A percentile compares a stretch with the other conserved stretches of the same genome.
phyloP scores from a whole-genome alignment of 2,797 vertebrate genomes.

The Columba guinea region DNA sequence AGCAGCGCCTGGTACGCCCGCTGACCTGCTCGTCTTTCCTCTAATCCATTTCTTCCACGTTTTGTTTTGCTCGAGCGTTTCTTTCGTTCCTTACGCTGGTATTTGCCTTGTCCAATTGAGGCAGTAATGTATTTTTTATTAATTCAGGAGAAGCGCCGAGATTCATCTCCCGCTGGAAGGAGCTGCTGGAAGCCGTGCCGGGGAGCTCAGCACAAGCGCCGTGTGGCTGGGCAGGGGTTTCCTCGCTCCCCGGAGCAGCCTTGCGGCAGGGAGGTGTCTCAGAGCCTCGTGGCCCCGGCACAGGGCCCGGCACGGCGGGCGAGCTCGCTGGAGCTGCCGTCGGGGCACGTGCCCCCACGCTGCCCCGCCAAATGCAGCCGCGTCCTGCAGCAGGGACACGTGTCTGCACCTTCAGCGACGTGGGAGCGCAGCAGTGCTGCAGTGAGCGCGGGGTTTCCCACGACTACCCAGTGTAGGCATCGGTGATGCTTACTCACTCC shows the following conservation, averaged over 20 bases:
- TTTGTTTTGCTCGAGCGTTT: neutral
- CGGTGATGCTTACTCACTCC: neutral
- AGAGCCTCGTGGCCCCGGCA: accelerated
- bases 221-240: neutral
- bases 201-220: neutral
- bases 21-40: neutral
- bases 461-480: neutral
- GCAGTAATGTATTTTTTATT: conserved; percentile 15
- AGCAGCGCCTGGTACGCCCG: neutral
- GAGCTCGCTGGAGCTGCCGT: neutral
- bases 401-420: neutral
- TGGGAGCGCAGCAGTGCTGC: accelerated
- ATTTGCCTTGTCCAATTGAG: conserved; percentile 8
- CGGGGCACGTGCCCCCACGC: accelerated
- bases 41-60: neutral
- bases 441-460: neutral
- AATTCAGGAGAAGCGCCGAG: neutral
- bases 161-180: neutral
- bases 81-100: neutral
- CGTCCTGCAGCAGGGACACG: neutral
- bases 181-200: neutral
- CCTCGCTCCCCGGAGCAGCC: neutral
- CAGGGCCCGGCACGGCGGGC: accelerated
- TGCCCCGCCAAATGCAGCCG: accelerated
- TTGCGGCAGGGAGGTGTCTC: neutral